Percentiles rank a stretch among this genome's conserved stretches.
These are phyloP conservation scores for Amphibalanus amphitrite DNA, from an alignment of 1,140 invertebrate genomes.

Conservation along the genomic window DNA sequence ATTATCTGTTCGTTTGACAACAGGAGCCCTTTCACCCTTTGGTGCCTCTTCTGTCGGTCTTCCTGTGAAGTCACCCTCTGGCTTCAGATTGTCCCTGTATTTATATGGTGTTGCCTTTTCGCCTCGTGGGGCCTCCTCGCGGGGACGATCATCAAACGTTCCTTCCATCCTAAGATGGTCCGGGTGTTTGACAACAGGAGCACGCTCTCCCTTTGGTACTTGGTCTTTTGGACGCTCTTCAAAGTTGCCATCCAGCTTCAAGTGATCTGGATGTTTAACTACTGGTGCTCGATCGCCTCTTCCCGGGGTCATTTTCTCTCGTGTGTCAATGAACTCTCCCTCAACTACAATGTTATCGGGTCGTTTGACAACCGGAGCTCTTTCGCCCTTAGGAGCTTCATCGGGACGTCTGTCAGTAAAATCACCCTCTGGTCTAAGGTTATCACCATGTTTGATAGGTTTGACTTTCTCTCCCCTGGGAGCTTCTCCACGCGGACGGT, in stretches of 20 bases:
- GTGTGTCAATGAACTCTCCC: constrained; percentile 15
- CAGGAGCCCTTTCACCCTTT: constrained; percentile 8
- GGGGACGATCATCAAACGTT: constrained; percentile 29
- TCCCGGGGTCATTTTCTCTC: constrained; percentile 17
- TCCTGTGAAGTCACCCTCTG: constrained; percentile 34
- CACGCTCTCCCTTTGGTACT: constrained; percentile 20
- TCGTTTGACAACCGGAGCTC: constrained; percentile 15
- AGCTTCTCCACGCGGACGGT: constrained; percentile 14
- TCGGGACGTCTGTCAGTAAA: constrained; percentile 14
- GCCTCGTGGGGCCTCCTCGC: constrained; percentile 6
- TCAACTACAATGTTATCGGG: constrained; percentile 20
- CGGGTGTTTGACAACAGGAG: constrained; percentile 28
- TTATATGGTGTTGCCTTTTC: constrained; percentile 9
- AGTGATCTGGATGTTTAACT: constrained; percentile 30
- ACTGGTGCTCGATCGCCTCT: constrained; percentile 27
- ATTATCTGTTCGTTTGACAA: constrained; percentile 14
- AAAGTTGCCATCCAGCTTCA: constrained; percentile 43
- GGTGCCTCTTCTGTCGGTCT: constrained; percentile 18
- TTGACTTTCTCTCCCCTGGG: constrained; percentile 28
- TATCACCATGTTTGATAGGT: constrained; percentile 32
- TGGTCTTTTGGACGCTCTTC: constrained; percentile 12
- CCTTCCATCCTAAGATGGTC: constrained; percentile 38
- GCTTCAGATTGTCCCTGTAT: constrained; percentile 28
- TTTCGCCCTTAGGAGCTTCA: constrained; percentile 13
- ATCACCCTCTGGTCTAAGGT: constrained; percentile 39